phyloP scores from a whole-genome alignment of 2,797 vertebrate genomes.

The Lepidocolaptes lacrymiger region DNA sequence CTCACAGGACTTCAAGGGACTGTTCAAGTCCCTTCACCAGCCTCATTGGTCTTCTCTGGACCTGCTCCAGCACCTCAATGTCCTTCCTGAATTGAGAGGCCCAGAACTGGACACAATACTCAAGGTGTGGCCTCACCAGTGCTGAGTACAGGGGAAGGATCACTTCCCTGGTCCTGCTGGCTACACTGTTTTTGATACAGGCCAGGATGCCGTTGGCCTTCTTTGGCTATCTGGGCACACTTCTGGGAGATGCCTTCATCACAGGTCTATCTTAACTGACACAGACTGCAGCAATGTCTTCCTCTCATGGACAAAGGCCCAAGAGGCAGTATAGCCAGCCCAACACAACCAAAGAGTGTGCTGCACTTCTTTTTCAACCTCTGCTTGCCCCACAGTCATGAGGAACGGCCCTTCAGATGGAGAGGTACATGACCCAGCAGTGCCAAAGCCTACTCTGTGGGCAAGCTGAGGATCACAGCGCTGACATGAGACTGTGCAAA shows the following conservation, averaged over 20 bases:
- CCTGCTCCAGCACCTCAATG: no score
- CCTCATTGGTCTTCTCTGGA: no score
- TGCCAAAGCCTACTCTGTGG: background rate
- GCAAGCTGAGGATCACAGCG: accelerated
- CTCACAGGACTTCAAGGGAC: no score
- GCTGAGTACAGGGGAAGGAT: no score
- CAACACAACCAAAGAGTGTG: accelerated
- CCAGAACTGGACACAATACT: no score
- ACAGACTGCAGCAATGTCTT: background rate
- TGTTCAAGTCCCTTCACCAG: no score
- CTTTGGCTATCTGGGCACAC: no score
- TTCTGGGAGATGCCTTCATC: background rate
- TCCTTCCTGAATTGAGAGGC: no score
- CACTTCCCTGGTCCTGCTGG: no score
- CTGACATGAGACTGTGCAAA: background rate
- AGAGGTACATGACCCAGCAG: background rate
- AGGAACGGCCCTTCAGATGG: background rate
- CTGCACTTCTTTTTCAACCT: background rate
- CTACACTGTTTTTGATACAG: no score
- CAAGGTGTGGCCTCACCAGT: no score
- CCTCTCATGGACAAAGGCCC: background rate
- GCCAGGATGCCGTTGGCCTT: no score
- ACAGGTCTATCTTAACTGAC: background rate
- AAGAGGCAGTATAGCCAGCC: background rate
- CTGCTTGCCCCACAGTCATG: background rate